A percentile compares a stretch with the other conserved stretches of the same genome.
Evolutionary conservation across 2,113 vertebrate genomes (phyloP).

Genomic region (Mugil cephalus): DNA sequence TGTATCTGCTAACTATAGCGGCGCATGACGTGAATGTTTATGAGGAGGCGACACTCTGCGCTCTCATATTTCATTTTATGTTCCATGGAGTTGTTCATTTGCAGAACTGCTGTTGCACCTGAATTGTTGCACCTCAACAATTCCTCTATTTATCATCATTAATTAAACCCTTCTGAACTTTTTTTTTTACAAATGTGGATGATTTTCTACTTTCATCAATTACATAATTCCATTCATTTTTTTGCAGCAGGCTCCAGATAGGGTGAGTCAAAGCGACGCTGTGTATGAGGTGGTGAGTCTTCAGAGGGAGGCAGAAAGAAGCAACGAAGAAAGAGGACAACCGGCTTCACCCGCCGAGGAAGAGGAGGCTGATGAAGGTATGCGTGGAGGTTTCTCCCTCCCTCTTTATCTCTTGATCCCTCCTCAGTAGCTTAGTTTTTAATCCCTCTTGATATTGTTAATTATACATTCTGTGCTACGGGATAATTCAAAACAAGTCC

Average conservation of each 20-base stretch:
- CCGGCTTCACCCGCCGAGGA: conserved; percentile 88
- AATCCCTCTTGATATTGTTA: no score
- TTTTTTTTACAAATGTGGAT: neutral
- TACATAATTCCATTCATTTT: neutral
- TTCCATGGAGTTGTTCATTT: neutral
- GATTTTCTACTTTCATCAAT: neutral
- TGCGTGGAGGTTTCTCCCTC: neutral
- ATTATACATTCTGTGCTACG: no score
- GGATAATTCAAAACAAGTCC: neutral
- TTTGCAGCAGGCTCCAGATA: conserved; percentile 85
- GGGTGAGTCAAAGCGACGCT: conserved; percentile 87
- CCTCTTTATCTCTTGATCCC: neutral
- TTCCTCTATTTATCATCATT: neutral
- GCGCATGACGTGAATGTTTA: no score
- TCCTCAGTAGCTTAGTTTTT: neutral
- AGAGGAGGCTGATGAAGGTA: conserved; percentile 94
- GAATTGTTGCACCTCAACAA: no score
- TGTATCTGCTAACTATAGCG: no score
- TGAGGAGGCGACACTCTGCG: no score
- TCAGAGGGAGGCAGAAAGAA: conserved; percentile 90
- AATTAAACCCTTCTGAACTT: neutral
- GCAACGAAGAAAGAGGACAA: conserved; percentile 81
- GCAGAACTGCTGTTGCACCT: no score
- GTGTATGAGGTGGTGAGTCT: conserved; percentile 96
- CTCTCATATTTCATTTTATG: no score